These are phyloP conservation scores for Gasterosteus aculeatus DNA, from an alignment of 2,113 vertebrate species.

Conservation along the genomic window DNA sequence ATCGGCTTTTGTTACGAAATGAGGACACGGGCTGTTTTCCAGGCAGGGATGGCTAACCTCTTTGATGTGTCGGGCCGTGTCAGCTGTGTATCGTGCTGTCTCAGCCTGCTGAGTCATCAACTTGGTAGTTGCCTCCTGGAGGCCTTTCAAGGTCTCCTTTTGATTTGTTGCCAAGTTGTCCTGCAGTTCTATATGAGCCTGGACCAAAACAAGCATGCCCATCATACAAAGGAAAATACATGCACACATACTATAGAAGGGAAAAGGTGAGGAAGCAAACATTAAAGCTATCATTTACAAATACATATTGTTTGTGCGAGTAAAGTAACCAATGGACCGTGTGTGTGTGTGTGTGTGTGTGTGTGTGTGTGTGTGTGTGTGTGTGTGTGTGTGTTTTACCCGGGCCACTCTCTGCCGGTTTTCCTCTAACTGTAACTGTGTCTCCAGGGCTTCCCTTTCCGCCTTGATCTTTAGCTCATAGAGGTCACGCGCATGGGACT, in stretches of 20 bases:
- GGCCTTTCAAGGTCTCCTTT: conserved; percentile 81
- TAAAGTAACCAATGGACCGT: not conserved
- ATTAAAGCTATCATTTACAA: not conserved
- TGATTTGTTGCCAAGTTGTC: conserved; percentile 85
- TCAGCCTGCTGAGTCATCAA: conserved; percentile 89
- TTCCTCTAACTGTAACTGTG: conserved; percentile 89
- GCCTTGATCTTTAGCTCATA: conserved; percentile 90
- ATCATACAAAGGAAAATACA: conserved; percentile 29
- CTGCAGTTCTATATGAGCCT: conserved; percentile 88
- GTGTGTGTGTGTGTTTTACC: conserved; percentile 77
- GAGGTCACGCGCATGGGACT: conserved; percentile 89
- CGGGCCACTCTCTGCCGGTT: conserved; percentile 87
- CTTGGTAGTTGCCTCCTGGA: conserved; percentile 84
- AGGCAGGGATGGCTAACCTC: conserved; percentile 81
- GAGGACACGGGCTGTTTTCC: conserved; percentile 42
- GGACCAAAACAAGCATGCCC: conserved; percentile 38
- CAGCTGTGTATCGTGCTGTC: conserved; percentile 78
- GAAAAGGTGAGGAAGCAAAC: conserved; percentile 12
- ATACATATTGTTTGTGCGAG: not conserved
- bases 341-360: not conserved
- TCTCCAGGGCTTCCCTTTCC: conserved; percentile 91
- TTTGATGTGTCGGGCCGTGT: conserved; percentile 84
- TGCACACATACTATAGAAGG: not conserved
- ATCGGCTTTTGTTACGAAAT: conserved; percentile 53
- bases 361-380: conserved; percentile 2